Conservation (phyloP, 2,113 vertebrate genomes). For the Mesocricetus auratus region DNA sequence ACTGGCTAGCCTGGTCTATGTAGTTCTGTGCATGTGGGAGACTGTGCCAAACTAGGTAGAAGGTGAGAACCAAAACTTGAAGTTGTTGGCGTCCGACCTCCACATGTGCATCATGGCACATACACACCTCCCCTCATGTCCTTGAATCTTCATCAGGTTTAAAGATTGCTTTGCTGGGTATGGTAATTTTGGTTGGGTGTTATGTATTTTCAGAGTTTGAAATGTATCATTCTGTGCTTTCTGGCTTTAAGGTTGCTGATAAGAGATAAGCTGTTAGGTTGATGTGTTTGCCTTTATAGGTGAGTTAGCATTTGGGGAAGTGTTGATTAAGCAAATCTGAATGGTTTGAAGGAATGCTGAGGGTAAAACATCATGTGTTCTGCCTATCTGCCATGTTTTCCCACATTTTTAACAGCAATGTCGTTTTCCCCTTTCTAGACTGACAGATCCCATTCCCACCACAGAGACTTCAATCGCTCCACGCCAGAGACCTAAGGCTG, state of each 20-base stretch:
- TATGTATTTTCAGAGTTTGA: not conserved
- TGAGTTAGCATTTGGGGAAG: not conserved
- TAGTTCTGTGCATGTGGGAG: not conserved
- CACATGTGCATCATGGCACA: too few species aligned
- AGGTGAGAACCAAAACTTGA: not conserved
- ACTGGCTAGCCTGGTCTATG: not conserved
- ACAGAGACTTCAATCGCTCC: conserved; percentile 98
- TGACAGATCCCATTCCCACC: conserved; percentile 96
- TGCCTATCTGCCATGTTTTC: not conserved
- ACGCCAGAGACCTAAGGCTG: conserved; percentile 97
- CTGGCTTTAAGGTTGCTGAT: not conserved
- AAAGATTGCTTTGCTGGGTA: not conserved
- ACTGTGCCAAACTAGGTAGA: not conserved
- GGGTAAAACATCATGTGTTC: not conserved
- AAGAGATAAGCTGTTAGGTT: not conserved
- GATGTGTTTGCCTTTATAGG: not conserved
- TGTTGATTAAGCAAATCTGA: not conserved
- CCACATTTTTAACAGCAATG: conserved; percentile 3
- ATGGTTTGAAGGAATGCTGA: conserved; percentile 6
- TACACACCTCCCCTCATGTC: not conserved
- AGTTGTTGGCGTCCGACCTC: not conserved
- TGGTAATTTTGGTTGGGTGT: not conserved
- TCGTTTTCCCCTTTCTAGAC: conserved; percentile 85
- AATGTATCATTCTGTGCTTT: not conserved
- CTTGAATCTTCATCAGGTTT: not conserved